Conservation (phyloP, 2,113 vertebrate species). For the Chelonoidis abingdonii region DNA sequence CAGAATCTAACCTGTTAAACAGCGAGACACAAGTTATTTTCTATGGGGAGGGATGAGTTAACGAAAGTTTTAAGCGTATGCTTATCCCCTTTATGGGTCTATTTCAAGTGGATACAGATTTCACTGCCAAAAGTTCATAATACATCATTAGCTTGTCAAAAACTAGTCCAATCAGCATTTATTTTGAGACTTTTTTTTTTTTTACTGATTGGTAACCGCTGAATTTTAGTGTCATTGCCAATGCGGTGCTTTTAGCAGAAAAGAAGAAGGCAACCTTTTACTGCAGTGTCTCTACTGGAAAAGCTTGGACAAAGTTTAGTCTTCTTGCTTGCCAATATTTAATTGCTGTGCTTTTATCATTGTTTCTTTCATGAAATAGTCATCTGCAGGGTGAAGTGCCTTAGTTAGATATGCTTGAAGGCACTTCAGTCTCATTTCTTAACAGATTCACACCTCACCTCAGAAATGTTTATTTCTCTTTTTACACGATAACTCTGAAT, state of each 20-base stretch:
- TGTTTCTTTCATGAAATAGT: not conserved
- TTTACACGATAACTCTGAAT: too few species aligned
- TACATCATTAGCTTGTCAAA: constrained; percentile 23
- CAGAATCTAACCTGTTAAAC: too few species aligned
- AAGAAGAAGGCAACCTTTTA: not conserved
- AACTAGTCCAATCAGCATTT: not conserved
- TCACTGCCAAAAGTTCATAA: not conserved
- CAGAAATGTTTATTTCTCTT: too few species aligned
- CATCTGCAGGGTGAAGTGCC: too few species aligned
- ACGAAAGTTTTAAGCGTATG: not conserved
- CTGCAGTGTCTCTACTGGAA: not conserved
- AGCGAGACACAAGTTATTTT: not conserved
- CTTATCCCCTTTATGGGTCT: not conserved
- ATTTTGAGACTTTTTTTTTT: not conserved
- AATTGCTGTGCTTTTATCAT: not conserved
- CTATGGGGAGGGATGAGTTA: not conserved
- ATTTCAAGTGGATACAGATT: fast-evolving
- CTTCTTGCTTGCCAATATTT: not conserved
- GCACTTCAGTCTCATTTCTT: too few species aligned
- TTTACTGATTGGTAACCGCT: not conserved
- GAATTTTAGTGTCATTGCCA: not conserved
- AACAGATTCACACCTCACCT: too few species aligned
- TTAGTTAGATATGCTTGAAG: too few species aligned
- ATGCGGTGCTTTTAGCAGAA: not conserved
- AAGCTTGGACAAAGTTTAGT: not conserved